A percentile compares a stretch with the other conserved stretches of the same genome.
phyloP scores from a whole-genome alignment of 2,888 invertebrate species.

The Erannis defoliaria region DNA sequence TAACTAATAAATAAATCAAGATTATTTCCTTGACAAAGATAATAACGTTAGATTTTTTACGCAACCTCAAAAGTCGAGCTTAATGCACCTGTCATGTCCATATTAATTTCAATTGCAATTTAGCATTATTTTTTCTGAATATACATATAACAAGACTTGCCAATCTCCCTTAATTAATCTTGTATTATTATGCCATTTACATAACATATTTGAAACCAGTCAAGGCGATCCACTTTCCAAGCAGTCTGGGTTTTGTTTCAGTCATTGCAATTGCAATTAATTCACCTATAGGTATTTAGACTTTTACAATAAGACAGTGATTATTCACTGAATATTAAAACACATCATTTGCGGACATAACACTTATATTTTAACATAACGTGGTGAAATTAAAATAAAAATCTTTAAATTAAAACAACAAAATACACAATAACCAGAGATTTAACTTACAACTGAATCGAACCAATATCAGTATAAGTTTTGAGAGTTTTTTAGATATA shows the following conservation, averaged over 20 bases:
- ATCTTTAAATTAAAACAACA: slow-evolving; percentile 85
- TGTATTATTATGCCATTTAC: slow-evolving; percentile 36
- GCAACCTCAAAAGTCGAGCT: slow-evolving; percentile 7
- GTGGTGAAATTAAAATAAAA: slow-evolving; percentile 83
- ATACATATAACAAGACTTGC: slow-evolving; percentile 35
- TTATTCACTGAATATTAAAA: slow-evolving; percentile 45
- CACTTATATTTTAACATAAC: slow-evolving; percentile 85
- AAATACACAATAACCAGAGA: slow-evolving; percentile 65
- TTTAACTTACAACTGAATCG: slow-evolving; percentile 29
- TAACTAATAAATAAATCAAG: slow-evolving; percentile 4
- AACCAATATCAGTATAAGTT: slow-evolving; percentile 10
- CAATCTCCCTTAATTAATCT: slow-evolving; percentile 30
- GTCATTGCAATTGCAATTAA: slow-evolving; percentile 37
- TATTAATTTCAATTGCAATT: slow-evolving; percentile 9
- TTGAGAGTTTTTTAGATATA: slow-evolving; percentile 1
- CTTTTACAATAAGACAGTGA: slow-evolving; percentile 16
- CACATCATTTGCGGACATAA: slow-evolving; percentile 75
- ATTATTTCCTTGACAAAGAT: slow-evolving; percentile 2
- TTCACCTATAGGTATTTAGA: slow-evolving; percentile 12
- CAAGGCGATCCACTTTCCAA: slow-evolving; percentile 58
- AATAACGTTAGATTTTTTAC: slow-evolving; percentile 3
- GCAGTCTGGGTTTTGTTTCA: slow-evolving; percentile 24
- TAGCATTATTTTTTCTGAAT: slow-evolving; percentile 23
- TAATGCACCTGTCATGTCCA: slow-evolving; percentile 32
- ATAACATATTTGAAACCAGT: slow-evolving; percentile 39